Percentiles rank a stretch among this genome's conserved stretches.
phyloP scores from a whole-genome alignment of 35 echinoderm and acorn worm species.

The Strongylocentrotus purpuratus region DNA sequence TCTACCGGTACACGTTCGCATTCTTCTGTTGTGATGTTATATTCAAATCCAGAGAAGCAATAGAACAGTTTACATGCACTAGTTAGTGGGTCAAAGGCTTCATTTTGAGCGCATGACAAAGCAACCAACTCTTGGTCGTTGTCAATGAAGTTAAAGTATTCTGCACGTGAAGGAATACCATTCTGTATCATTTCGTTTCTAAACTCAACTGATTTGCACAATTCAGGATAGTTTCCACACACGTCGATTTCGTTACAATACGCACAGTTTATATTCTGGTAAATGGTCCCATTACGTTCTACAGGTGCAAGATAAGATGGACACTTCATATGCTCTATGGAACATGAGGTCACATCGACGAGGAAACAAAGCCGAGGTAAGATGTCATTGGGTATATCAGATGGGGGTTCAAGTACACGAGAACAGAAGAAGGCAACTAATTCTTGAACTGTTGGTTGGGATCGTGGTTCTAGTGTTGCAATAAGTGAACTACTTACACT shows the following conservation, averaged over 20 bases:
- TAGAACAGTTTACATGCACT: not conserved
- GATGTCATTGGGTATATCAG: not conserved
- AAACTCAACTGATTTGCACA: not conserved
- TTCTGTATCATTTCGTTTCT: not conserved
- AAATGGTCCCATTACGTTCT: not conserved
- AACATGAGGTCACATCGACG: not conserved
- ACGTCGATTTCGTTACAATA: conserved; percentile 30
- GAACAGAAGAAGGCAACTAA: not conserved
- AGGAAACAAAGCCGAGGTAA: not conserved
- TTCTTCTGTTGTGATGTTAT: not conserved
- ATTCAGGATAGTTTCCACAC: not conserved
- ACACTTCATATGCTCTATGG: not conserved
- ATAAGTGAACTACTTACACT: not conserved
- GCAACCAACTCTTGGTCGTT: not conserved
- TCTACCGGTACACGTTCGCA: not conserved
- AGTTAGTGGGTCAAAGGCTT: not conserved
- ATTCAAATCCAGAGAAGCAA: not conserved
- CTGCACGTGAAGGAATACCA: not conserved
- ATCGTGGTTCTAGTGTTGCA: not conserved
- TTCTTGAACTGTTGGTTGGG: not conserved
- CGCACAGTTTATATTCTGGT: conserved; percentile 39
- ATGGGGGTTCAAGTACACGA: not conserved
- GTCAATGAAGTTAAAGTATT: not conserved
- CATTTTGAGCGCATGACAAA: not conserved
- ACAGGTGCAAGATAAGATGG: not conserved